Evolutionary conservation across 1,140 invertebrate species (phyloP).

Genomic region (Liolophura sinensis): DNA sequence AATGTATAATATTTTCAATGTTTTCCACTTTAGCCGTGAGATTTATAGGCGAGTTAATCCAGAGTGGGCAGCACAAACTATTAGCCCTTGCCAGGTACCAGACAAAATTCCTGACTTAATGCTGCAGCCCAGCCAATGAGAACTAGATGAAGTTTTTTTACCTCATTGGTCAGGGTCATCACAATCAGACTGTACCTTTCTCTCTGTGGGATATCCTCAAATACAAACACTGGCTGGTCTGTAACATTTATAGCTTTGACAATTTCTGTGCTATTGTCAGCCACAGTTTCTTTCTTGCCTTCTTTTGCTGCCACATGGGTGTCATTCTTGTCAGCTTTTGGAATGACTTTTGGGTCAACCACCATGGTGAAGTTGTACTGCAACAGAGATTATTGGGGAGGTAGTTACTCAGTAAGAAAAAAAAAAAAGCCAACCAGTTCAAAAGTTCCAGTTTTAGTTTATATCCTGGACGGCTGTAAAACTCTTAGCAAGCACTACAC

Average conservation of each 20-base stretch:
- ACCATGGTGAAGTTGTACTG: constrained; percentile 42
- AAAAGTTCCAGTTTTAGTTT: neutral
- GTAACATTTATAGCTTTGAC: constrained; percentile 19
- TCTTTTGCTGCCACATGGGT: constrained; percentile 7
- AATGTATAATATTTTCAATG: too few relatives aligned
- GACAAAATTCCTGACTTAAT: too few relatives aligned
- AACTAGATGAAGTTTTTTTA: too few relatives aligned
- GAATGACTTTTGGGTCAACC: constrained; percentile 28
- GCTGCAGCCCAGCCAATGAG: too few relatives aligned
- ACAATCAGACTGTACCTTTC: constrained; percentile 9
- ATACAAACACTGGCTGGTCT: constrained; percentile 17
- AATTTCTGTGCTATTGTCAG: constrained; percentile 7
- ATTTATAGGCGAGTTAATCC: too few relatives aligned
- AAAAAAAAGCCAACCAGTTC: neutral
- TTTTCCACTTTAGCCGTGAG: too few relatives aligned
- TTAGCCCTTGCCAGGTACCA: too few relatives aligned
- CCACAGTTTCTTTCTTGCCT: neutral
- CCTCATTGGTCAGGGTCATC: too few relatives aligned
- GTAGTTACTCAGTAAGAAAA: neutral
- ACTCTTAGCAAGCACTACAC: too few relatives aligned
- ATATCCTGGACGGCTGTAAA: too few relatives aligned
- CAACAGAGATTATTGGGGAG: constrained; percentile 2
- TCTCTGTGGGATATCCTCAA: constrained; percentile 27
- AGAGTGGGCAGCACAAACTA: too few relatives aligned
- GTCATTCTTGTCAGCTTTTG: neutral